Evolutionary conservation across 2,113 vertebrate genomes (phyloP).

Genomic region (Rhynchomys soricoides): DNA sequence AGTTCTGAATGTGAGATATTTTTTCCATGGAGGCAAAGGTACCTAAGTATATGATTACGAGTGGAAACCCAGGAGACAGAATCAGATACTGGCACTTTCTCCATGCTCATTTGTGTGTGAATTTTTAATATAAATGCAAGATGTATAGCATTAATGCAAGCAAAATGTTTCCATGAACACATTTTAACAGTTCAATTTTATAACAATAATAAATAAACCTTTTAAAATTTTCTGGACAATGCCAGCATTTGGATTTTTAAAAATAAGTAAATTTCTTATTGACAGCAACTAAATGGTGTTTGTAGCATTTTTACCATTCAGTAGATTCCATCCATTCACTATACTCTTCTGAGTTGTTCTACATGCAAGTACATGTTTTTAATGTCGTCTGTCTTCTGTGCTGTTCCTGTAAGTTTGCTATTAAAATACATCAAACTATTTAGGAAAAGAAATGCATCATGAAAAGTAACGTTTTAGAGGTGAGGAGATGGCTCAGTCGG

Average conservation of each 20-base stretch:
- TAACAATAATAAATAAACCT: constrained; percentile 89
- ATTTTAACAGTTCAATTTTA: constrained; percentile 86
- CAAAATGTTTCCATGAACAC: constrained; percentile 82
- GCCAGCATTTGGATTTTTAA: constrained; percentile 90
- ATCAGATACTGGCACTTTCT: constrained; percentile 88
- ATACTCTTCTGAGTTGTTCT: constrained; percentile 91
- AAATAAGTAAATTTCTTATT: constrained; percentile 90
- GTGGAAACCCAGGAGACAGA: constrained; percentile 87
- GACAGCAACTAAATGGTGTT: constrained; percentile 90
- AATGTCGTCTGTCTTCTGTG: constrained; percentile 93
- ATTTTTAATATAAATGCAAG: constrained; percentile 86
- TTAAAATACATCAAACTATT: constrained; percentile 93
- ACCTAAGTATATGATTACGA: constrained; percentile 89
- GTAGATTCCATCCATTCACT: constrained; percentile 89
- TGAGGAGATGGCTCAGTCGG: neutral
- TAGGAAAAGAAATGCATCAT: too few relatives aligned
- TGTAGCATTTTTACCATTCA: constrained; percentile 91
- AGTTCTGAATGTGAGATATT: too few relatives aligned
- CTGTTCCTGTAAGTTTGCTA: constrained; percentile 94
- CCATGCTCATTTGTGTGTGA: constrained; percentile 89
- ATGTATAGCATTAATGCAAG: constrained; percentile 83
- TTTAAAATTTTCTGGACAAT: constrained; percentile 90
- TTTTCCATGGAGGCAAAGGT: constrained; percentile 89
- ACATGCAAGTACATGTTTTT: constrained; percentile 91
- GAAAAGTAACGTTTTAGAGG: neutral